Conservation (phyloP, 2,888 invertebrate genomes). For the Dascillus cervinus region DNA sequence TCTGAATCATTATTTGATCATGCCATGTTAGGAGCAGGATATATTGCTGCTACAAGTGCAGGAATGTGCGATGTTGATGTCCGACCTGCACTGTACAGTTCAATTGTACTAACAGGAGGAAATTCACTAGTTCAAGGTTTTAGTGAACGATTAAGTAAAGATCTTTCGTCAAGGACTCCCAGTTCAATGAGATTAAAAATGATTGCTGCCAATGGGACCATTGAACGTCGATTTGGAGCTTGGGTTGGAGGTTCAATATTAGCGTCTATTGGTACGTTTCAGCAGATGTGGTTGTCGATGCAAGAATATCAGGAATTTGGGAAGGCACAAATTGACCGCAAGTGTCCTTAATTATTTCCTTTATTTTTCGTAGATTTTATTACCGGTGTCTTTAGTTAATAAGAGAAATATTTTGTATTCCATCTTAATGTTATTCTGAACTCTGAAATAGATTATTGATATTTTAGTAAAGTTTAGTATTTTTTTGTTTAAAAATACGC, state of each 20-base stretch:
- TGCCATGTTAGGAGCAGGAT: slow-evolving; percentile 84
- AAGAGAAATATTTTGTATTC: too few species aligned
- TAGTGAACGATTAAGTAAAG: slow-evolving; percentile 84
- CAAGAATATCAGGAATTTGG: slow-evolving; percentile 99
- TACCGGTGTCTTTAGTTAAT: slow-evolving; percentile 1
- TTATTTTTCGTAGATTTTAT: neutral
- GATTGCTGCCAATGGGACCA: slow-evolving; percentile 83
- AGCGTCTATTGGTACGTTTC: slow-evolving; percentile 97
- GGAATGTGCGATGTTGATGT: slow-evolving; percentile 98
- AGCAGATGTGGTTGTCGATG: slow-evolving; percentile 99
- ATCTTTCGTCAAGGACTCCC: slow-evolving; percentile 79
- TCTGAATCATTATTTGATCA: slow-evolving; percentile 95
- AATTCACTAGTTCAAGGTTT: slow-evolving; percentile 90
- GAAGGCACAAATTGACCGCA: slow-evolving; percentile 93
- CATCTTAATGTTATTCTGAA: too few species aligned
- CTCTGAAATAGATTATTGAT: too few species aligned
- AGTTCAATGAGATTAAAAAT: slow-evolving; percentile 91
- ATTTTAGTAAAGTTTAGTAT: too few species aligned
- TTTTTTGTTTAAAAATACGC: too few species aligned
- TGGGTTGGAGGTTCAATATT: slow-evolving; percentile 99
- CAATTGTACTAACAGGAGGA: slow-evolving; percentile 93
- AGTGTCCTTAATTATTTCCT: slow-evolving; percentile 62
- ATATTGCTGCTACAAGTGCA: slow-evolving; percentile 77
- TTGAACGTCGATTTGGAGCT: slow-evolving; percentile 89
- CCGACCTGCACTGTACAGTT: slow-evolving; percentile 88